phyloP scores from a whole-genome alignment of 1,140 invertebrate species.

The Bombus confusus region DNA sequence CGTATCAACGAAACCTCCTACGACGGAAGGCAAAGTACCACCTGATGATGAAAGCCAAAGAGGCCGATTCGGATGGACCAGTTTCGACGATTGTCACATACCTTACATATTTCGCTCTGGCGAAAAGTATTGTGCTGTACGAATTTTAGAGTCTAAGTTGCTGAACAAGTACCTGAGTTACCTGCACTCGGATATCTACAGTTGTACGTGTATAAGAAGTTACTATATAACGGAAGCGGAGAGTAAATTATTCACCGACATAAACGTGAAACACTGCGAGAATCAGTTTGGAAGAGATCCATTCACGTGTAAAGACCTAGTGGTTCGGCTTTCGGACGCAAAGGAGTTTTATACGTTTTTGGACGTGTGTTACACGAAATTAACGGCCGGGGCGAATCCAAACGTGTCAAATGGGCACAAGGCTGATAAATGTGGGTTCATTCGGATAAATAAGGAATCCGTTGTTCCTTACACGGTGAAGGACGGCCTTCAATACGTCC shows the following conservation, averaged over 20 bases:
- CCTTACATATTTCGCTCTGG: conserved; percentile 92
- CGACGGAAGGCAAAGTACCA: conserved; percentile 76
- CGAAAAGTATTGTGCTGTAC: conserved; percentile 94
- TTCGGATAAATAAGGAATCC: conserved; percentile 96
- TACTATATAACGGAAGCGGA: conserved; percentile 96
- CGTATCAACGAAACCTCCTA: conserved; percentile 66
- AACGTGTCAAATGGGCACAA: conserved; percentile 81
- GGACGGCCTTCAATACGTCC: conserved; percentile 93
- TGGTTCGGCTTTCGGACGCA: conserved; percentile 93
- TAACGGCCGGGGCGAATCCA: conserved; percentile 85
- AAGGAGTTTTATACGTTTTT: conserved; percentile 95
- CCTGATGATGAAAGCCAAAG: conserved; percentile 91
- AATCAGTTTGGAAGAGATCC: conserved; percentile 93
- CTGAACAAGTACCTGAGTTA: conserved; percentile 93
- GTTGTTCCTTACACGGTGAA: conserved; percentile 96
- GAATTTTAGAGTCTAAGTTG: conserved; percentile 94
- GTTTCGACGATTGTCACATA: conserved; percentile 91
- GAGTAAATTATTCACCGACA: conserved; percentile 94
- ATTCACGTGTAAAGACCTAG: conserved; percentile 95
- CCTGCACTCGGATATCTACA: conserved; percentile 92
- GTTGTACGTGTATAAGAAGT: conserved; percentile 94
- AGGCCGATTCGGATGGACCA: conserved; percentile 95
- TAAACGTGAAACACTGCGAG: conserved; percentile 96
- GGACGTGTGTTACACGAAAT: conserved; percentile 93
- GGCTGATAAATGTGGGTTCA: conserved; percentile 94